Evolutionary conservation across 2,888 invertebrate genomes (phyloP), one percentile per base, ranked within the genome.

Genomic region (Drosophila lacicola): DNA sequence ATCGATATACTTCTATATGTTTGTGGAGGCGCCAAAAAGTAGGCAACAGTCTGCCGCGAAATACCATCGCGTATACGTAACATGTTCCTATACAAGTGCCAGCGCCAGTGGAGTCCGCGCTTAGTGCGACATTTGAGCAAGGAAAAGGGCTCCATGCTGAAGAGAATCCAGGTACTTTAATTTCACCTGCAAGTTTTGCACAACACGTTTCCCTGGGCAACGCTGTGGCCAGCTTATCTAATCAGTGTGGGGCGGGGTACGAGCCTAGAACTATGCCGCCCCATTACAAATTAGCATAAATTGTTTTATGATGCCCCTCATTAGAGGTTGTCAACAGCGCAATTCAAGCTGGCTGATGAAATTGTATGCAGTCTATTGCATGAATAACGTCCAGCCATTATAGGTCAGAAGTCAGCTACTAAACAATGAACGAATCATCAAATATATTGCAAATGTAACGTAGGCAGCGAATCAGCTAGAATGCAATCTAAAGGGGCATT

Each of bases 11-110:
- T 46, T 41, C 68, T 68, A 36, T 17, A 70, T 58, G 53, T 45
- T 57, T 60, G 39, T 25, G 63, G 2, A 19, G 53, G 65, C 69
- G 88, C 82, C 88, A 53, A 73, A 78, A 81, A 84, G 57, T 70
- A 64, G 79, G 79, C 85, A 68, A 81, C 61, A 67, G 67, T 78
- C 53, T 45, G 65, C 53, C 2, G n/a, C n/a, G 34, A 21, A 49
- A 39, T 63, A 49, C 11, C 60, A 70, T 39, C 19, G 67, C 76
- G 78, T 75, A 70, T 72, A 74, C 70, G 73, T 71, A 84, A 82
- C 86, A 90, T 90, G 90, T 78, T 90, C 41, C 63, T 86, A 11
- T 74, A 75, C 62, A 86, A 86, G 68, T 83, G 75, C 64, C 79
- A 78, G 69, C 80, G 88, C 58, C 72, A 73, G 33, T 61, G 77